Evolutionary conservation across 2,888 invertebrate species (phyloP).

Genomic region (Tubiluchus corallicola): DNA sequence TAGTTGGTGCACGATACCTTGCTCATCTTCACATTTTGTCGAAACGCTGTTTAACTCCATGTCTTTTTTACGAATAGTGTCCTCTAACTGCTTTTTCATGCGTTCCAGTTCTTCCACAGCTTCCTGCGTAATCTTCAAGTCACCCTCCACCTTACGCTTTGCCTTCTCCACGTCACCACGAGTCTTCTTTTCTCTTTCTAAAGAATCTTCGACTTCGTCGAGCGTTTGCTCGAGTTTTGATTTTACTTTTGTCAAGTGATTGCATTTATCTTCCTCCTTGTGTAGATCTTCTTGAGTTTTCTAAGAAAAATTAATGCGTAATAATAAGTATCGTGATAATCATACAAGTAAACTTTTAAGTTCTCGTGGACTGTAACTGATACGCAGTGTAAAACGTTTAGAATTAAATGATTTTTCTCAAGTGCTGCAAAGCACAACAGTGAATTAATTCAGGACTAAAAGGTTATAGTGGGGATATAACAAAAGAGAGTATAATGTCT

Average conservation of each 20-base stretch:
- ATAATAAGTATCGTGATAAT: too few species aligned
- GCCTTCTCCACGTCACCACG: conserved; percentile 23
- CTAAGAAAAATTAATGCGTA: too few species aligned
- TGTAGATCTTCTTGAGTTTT: conserved; percentile 32
- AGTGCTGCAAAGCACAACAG: too few species aligned
- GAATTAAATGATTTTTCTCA: too few species aligned
- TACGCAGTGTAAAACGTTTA: too few species aligned
- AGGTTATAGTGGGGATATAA: too few species aligned
- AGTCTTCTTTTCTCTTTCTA: conserved; percentile 22
- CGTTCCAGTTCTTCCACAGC: conserved; percentile 4
- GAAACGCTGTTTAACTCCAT: not conserved
- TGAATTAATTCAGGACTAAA: too few species aligned
- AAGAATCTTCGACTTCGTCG: conserved; percentile 23
- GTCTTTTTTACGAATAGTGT: conserved; percentile 2
- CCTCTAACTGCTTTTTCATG: not conserved
- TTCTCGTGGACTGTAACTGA: too few species aligned
- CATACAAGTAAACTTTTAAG: too few species aligned
- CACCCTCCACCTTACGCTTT: conserved; percentile 22
- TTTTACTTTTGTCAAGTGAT: conserved; percentile 24
- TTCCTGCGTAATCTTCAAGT: conserved; percentile 19
- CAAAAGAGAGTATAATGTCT: too few species aligned
- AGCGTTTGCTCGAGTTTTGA: conserved; percentile 23
- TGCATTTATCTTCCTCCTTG: conserved; percentile 91
- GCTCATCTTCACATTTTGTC: conserved; percentile 61
- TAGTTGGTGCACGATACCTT: not conserved